phyloP scores from a whole-genome alignment of 2,797 vertebrate species.

The Ispidina picta region DNA sequence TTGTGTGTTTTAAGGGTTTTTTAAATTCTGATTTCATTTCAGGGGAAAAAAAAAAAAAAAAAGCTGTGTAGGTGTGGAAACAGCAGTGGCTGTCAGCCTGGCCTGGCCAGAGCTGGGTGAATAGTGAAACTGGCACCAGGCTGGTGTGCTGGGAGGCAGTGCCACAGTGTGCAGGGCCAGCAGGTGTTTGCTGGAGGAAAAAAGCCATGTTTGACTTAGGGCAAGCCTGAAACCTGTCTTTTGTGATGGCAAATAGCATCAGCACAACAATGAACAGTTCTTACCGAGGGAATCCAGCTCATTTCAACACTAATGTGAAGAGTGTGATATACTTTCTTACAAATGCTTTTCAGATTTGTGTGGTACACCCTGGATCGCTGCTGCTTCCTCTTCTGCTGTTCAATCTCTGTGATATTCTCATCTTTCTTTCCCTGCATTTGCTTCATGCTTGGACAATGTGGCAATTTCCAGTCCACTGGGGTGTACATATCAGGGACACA shows the following conservation, averaged over 20 bases:
- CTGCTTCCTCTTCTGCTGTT: neutral
- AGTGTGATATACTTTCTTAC: neutral
- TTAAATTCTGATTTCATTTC: neutral
- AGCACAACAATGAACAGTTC: neutral
- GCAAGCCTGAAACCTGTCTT: neutral
- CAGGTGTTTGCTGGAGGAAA: neutral
- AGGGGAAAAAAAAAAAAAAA: neutral
- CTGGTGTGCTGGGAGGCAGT: neutral
- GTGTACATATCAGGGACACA: neutral
- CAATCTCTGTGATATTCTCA: neutral
- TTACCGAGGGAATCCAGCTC: neutral
- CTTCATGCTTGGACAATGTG: neutral
- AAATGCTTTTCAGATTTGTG: neutral
- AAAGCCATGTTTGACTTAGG: neutral
- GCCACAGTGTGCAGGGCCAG: rapidly evolving
- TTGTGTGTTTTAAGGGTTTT: neutral
- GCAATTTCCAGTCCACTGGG: neutral
- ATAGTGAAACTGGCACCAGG: neutral
- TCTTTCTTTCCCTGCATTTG: neutral
- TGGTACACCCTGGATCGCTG: neutral
- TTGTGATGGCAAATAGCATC: neutral
- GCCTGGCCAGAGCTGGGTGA: neutral
- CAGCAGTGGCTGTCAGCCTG: neutral
- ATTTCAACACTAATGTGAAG: neutral
- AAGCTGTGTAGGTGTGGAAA: neutral